Conservation (phyloP, 2,113 vertebrate genomes). For the Xiphophorus maculatus region DNA sequence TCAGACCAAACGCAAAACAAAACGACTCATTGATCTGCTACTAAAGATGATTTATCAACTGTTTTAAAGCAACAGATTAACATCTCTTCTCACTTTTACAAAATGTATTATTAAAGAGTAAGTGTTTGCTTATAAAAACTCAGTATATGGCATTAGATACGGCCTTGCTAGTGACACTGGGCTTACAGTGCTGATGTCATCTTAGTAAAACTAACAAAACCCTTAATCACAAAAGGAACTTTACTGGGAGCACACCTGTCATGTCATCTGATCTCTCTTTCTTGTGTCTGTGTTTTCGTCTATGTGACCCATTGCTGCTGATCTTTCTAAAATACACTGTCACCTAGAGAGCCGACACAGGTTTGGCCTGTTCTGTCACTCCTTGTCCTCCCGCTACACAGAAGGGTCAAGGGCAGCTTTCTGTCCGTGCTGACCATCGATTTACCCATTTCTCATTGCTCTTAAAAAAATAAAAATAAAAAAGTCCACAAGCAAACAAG, state of each 20-base stretch:
- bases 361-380: constrained; percentile 35
- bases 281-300: constrained; percentile 35
- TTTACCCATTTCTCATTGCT: constrained; percentile 49
- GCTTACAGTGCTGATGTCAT: constrained; percentile 6
- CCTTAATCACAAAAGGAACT: constrained; percentile 21
- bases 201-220: constrained; percentile 32
- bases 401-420: constrained; percentile 68
- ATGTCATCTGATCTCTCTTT: constrained; percentile 40
- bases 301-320: constrained; percentile 14
- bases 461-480: not conserved
- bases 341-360: constrained; percentile 38
- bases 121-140: not conserved
- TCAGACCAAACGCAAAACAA: constrained; percentile 5
- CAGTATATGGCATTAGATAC: not conserved
- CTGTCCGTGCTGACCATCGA: constrained; percentile 48
- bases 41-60: constrained; percentile 14
- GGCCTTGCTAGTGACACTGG: not conserved
- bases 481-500: constrained; percentile 49
- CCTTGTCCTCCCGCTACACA: constrained; percentile 27
- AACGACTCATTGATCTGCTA: constrained; percentile 4
- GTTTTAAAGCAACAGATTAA: not conserved
- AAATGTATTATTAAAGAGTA: too few relatives aligned
- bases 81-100: not conserved
- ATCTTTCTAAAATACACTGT: constrained; percentile 36
- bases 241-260: constrained; percentile 30